phyloP scores from a whole-genome alignment of 2,797 vertebrate species.

The Pyrocephalus nanus region DNA sequence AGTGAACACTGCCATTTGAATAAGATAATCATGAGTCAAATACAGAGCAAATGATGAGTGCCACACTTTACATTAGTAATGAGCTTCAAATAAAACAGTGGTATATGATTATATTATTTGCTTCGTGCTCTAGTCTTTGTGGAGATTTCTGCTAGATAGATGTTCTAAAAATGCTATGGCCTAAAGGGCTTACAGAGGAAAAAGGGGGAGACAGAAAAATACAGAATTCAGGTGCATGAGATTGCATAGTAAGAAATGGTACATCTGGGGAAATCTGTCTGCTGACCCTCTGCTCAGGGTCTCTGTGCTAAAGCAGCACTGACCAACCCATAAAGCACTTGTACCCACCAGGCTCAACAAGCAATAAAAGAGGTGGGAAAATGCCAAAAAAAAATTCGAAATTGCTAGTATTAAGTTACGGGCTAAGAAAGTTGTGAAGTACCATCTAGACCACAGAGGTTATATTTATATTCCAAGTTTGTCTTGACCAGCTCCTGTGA shows the following conservation, averaged over 20 bases:
- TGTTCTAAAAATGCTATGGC: neutral
- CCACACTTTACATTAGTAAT: neutral
- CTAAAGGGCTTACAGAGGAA: neutral
- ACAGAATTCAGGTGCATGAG: neutral
- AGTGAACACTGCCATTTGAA: neutral
- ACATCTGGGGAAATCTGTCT: neutral
- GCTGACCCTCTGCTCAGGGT: neutral
- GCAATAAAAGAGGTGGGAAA: neutral
- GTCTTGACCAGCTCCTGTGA: slow-evolving; percentile 23
- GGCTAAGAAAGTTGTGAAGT: neutral
- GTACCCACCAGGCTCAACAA: neutral
- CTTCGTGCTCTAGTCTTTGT: neutral
- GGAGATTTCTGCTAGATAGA: neutral
- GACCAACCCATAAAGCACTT: neutral
- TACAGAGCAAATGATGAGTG: neutral
- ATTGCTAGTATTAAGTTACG: neutral
- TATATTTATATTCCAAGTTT: slow-evolving; percentile 52
- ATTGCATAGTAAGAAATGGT: neutral
- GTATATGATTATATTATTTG: neutral
- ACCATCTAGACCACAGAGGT: neutral
- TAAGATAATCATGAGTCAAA: neutral
- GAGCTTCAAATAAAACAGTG: neutral
- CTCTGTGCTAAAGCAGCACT: neutral
- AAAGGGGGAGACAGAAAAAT: neutral
- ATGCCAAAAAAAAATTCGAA: neutral